Percentiles rank a stretch among this genome's conserved stretches.
phyloP scores from a whole-genome alignment of 2,888 invertebrate species.

The Leucania comma region DNA sequence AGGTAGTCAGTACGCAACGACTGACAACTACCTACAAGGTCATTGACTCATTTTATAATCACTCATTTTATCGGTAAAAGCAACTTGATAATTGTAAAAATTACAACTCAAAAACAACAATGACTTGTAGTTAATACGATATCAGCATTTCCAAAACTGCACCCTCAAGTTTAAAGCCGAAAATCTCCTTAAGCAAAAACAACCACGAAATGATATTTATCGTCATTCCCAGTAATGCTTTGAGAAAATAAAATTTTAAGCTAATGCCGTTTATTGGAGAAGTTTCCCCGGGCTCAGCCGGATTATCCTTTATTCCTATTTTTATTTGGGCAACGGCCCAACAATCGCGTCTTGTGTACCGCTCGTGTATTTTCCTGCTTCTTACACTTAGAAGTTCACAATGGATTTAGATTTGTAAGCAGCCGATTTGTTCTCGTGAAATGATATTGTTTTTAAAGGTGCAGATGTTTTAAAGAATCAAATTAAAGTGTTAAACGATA shows the following conservation, averaged over 20 bases:
- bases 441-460: background rate
- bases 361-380: slow-evolving; percentile 47
- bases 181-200: slow-evolving; percentile 31
- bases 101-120: no score
- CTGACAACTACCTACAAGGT: no score
- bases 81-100: no score
- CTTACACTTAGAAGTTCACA: slow-evolving; percentile 35
- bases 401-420: slow-evolving; percentile 30
- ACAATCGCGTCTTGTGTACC: slow-evolving; percentile 55
- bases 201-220: slow-evolving; percentile 53
- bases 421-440: background rate
- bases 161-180: background rate
- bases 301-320: slow-evolving; percentile 61
- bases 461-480: no score
- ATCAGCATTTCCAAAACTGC: background rate
- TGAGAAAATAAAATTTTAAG: slow-evolving; percentile 65
- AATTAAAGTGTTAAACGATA: no score
- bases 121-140: no score
- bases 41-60: no score
- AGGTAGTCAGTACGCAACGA: no score
- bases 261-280: slow-evolving; percentile 62
- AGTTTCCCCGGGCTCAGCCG: slow-evolving; percentile 43
- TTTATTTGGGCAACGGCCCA: slow-evolving; percentile 56
- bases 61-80: no score
- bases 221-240: slow-evolving; percentile 51